Evolutionary conservation across 2,797 vertebrate species (phyloP), one percentile per base, ranked within the genome.

Genomic region (Phataginus tetradactyla): DNA sequence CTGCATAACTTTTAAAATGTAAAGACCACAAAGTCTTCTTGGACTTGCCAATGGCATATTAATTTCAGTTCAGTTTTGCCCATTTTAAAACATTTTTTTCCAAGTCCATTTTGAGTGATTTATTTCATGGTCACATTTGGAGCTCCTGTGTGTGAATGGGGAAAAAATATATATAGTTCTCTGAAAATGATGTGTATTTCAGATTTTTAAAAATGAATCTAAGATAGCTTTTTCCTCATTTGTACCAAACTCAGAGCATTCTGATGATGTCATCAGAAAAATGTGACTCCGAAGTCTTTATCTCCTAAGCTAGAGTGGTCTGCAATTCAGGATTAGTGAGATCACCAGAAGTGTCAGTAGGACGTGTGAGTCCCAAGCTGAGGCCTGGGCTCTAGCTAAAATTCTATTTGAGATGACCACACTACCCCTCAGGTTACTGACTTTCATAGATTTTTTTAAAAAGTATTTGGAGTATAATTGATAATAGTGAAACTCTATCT

Each of bases 41-140:
- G 23, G n/a, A 57, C 27, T 90, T 77, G 34, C 42, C 59, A 57
- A 12, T 86, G 66, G 4, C 7, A 37, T 66, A n/a, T 49, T 87
- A 8, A 89, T 59, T 94, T 81, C 39, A 57, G n/a, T 91, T 86
- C 42, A 53, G 0, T 53, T 96, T 42, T 71, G 27, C 86, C 63
- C 49, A 39, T 91, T 53, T 75, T 68, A 94, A 89, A 91, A 42
- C n/a, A 66, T 61, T 83, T 11, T 59, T 81, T 77, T 72, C 34
- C 86, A 72, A 89, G 20, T 57, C 57, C 23, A 1, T 75, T 90
- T 89, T 74, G 84, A 63, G 23, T 94, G 77, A 78, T 91, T 85
- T 96, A 94, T 92, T 92, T 91, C 37, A 77, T 37, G 18, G 42
- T 84, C 25, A 17, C 61, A 4, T 92, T 95, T 92, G 42, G 57